phyloP scores from a whole-genome alignment of 2,797 vertebrate species.

The Lagodon rhomboides region DNA sequence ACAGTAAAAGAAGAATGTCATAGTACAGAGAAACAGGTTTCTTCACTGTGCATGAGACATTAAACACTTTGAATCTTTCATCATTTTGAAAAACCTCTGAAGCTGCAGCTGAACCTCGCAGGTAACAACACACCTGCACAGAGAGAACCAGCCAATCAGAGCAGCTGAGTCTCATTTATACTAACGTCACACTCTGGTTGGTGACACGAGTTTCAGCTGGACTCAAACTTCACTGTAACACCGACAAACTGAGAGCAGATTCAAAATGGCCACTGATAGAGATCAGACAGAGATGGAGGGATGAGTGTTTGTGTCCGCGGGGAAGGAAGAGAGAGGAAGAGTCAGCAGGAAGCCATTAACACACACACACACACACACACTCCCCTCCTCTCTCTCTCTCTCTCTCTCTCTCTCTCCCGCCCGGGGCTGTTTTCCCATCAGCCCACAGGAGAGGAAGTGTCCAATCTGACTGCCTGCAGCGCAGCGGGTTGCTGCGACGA shows the following conservation, averaged over 20 bases:
- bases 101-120: neutral
- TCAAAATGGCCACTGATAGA: slow-evolving; percentile 28
- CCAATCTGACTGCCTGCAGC: slow-evolving; percentile 50
- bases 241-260: neutral
- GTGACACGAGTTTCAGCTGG: no score
- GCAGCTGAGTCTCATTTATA: neutral
- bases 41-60: no score
- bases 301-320: slow-evolving; percentile 23
- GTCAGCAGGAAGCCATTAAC: slow-evolving; percentile 46
- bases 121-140: neutral
- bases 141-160: slow-evolving; percentile 11
- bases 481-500: slow-evolving; percentile 45
- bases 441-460: slow-evolving; percentile 63
- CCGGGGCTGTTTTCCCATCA: slow-evolving; percentile 66
- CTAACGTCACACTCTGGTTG: neutral
- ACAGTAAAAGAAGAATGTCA: no score
- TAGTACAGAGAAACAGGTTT: no score
- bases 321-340: slow-evolving; percentile 11
- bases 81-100: no score
- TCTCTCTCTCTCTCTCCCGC: slow-evolving; percentile 1
- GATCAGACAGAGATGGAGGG: slow-evolving; percentile 15
- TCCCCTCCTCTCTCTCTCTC: no score
- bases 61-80: no score
- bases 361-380: slow-evolving; percentile 12
- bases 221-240: neutral